These are phyloP conservation scores for Campoletis sonorensis DNA, from an alignment of 1,140 invertebrate genomes.

Conservation along the genomic window DNA sequence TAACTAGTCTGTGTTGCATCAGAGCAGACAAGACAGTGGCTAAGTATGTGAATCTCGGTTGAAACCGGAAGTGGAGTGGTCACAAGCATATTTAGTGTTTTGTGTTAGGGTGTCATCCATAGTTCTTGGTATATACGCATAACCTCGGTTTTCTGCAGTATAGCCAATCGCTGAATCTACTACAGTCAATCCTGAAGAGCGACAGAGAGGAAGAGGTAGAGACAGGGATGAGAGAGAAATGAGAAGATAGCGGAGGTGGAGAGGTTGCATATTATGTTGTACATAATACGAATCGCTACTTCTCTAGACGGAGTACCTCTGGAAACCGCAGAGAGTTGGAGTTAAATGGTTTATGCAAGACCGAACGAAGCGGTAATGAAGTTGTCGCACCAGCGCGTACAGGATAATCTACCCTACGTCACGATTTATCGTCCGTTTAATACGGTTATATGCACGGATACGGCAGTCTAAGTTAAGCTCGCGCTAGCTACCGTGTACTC, in stretches of 20 bases:
- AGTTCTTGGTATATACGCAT: neutral
- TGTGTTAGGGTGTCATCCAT: neutral
- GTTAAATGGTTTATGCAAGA: slow-evolving; percentile 77
- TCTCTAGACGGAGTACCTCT: slow-evolving; percentile 67
- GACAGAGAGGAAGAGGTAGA: neutral
- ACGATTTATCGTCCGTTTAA: slow-evolving; percentile 75
- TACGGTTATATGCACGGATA: slow-evolving; percentile 64
- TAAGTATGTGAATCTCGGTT: slow-evolving; percentile 69
- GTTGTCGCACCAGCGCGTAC: slow-evolving; percentile 69
- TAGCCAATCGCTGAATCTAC: slow-evolving; percentile 33
- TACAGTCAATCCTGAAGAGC: slow-evolving; percentile 2
- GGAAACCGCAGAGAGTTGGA: slow-evolving; percentile 74
- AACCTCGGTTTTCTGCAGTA: slow-evolving; percentile 23
- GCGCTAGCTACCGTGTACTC: slow-evolving; percentile 21
- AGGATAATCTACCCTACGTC: slow-evolving; percentile 70
- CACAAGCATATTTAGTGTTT: slow-evolving; percentile 58
- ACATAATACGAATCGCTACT: slow-evolving; percentile 4
- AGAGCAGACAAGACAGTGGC: slow-evolving; percentile 21
- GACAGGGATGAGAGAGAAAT: neutral
- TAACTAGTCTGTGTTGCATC: neutral
- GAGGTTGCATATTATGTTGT: neutral
- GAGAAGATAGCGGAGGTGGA: neutral
- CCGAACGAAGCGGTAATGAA: slow-evolving; percentile 76
- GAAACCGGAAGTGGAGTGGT: slow-evolving; percentile 70
- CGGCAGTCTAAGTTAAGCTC: slow-evolving; percentile 54